Conservation (phyloP, 2,113 vertebrate genomes). For the Telmatochromis bifrenatus region DNA sequence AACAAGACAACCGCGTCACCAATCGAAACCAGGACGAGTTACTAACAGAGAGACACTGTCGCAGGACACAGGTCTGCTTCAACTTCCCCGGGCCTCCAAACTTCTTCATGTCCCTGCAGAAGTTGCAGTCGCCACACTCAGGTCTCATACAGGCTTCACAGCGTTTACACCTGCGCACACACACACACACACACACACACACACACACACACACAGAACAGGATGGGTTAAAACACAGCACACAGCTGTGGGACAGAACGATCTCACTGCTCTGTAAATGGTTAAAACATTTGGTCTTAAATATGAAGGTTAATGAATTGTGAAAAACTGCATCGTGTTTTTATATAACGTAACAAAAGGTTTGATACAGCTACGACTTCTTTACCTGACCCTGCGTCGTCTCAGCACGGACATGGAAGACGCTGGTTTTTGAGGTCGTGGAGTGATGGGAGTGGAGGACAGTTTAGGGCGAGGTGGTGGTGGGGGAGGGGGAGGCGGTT, state of each 20-base stretch:
- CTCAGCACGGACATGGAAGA: conserved; percentile 86
- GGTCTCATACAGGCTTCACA: conserved; percentile 89
- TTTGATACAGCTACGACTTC: neutral
- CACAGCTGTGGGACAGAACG: neutral
- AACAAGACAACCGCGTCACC: too few species aligned
- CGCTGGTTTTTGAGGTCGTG: conserved; percentile 72
- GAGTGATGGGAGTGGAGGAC: conserved; percentile 65
- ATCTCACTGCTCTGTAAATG: neutral
- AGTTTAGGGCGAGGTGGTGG: conserved; percentile 42
- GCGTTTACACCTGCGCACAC: conserved; percentile 75
- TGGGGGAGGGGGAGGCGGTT: conserved; percentile 54
- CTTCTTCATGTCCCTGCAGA: conserved; percentile 95
- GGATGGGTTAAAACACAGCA: neutral
- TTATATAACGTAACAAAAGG: neutral
- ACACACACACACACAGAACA: fast-evolving
- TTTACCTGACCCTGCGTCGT: conserved; percentile 80
- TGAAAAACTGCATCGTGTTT: neutral
- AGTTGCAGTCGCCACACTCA: conserved; percentile 93
- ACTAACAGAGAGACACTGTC: conserved; percentile 90
- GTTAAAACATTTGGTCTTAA: neutral
- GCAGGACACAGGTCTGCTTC: conserved; percentile 89
- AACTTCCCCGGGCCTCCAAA: conserved; percentile 91
- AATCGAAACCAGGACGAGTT: fast-evolving
- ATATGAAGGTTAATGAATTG: neutral
- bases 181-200: fast-evolving